Base-by-base conservation (phyloP, 2,113 vertebrate species). In the Prionailurus bengalensis region DNA sequence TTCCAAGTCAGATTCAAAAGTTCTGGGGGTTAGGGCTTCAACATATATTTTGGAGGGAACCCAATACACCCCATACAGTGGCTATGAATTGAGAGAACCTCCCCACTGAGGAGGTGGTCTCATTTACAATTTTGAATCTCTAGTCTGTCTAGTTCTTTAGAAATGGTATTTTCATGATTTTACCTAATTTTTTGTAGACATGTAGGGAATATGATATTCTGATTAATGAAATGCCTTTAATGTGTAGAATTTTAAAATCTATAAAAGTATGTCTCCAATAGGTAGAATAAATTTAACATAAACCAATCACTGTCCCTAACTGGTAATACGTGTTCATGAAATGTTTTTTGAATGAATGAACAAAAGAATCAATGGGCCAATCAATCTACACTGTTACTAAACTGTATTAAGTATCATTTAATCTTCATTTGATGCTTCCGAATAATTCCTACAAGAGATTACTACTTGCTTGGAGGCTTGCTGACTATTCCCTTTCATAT, bases 361-460 rank as follows among this genome's bases (percentile, higher is more conserved):
- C 21, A 9, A 74, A 58, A 70, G 17, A 68, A 45, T 25, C 1
- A 81, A 25, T 65, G 36, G 33, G 36, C 51, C 16, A 53, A 12
- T 51, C 21, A 68, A 16, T 73, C 11, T 23, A 23, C 45, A 65
- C 85, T 97, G 82, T 83, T 71, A 76, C 79, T 71, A 94, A 95
- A 71, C 42, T 91, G 29, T 58, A 48, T 0, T 36, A 48, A 87
- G 11, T 4, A 58, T 48, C 25, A 63, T 53, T 95, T 86, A 74
- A 29, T 66, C 33, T 87, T 79, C 11, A 25, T 95, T 92, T 87
- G 31, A 66, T 83, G 19, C 94, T 81, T 96, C 29, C 74, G 53
- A 96, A 55, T 39, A 83, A 27, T 68, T 80, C 23, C 23, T 88
- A 53, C 9, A 65, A 51, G 65, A 53, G 8, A 29, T 85, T 3